Conservation (phyloP, 2,797 vertebrate species). For the Carapus acus region DNA sequence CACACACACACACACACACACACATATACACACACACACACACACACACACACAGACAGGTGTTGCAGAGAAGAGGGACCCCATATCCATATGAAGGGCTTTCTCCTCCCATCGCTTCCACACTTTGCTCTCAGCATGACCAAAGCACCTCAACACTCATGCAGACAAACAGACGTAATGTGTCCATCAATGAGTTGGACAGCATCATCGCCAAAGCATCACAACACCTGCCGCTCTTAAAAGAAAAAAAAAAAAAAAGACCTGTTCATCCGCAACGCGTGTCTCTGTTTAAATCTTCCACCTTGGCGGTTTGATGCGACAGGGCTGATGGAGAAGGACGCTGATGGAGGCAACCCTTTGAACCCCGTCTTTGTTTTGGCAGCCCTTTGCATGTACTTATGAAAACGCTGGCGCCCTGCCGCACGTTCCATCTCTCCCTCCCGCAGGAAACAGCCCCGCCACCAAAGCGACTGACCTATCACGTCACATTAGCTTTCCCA, state of each 20-base stretch:
- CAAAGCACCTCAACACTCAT: slow-evolving; percentile 20
- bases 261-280: too few relatives aligned
- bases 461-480: slow-evolving; percentile 56
- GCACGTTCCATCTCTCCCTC: slow-evolving; percentile 31
- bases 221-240: slow-evolving; percentile 9
- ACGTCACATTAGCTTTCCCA: slow-evolving; percentile 57
- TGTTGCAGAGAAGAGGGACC: too few relatives aligned
- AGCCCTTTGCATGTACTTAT: slow-evolving; percentile 36
- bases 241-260: too few relatives aligned
- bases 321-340: slow-evolving; percentile 39
- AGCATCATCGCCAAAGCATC: background rate
- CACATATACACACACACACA: slow-evolving; percentile 44
- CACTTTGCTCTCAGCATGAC: slow-evolving; percentile 27
- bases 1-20: too few relatives aligned
- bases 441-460: slow-evolving; percentile 37
- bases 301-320: background rate
- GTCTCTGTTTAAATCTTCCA: background rate
- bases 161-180: slow-evolving; percentile 40
- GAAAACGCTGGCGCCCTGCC: slow-evolving; percentile 19
- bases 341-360: slow-evolving; percentile 33
- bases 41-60: slow-evolving; percentile 31
- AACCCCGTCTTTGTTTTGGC: slow-evolving; percentile 50
- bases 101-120: slow-evolving; percentile 24
- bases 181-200: slow-evolving; percentile 2
- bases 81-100: slow-evolving; percentile 40